A percentile compares a stretch with the other conserved stretches of the same genome.
Evolutionary conservation across 1,140 invertebrate species (phyloP).

Genomic region (Microplitis demolitor): DNA sequence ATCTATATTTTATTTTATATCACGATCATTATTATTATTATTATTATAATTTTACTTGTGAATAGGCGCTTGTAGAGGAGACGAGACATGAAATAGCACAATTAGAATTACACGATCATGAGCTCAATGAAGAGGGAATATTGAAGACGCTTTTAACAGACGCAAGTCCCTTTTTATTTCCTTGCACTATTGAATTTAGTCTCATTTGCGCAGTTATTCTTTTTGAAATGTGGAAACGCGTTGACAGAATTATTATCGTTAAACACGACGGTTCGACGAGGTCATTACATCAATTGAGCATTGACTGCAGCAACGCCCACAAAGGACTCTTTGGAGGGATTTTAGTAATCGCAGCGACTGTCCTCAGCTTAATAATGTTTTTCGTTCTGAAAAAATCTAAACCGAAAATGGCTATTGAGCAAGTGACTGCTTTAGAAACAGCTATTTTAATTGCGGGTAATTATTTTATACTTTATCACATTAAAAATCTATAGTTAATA

Average conservation of each 20-base stretch:
- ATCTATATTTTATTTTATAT: neutral
- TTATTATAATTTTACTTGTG: neutral
- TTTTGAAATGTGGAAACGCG: slow-evolving; percentile 83
- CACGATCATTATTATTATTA: neutral
- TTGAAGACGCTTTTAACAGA: slow-evolving; percentile 73
- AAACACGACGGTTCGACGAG: slow-evolving; percentile 54
- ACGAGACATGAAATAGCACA: slow-evolving; percentile 79
- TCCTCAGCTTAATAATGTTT: slow-evolving; percentile 89
- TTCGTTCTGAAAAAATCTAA: slow-evolving; percentile 81
- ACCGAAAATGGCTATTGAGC: slow-evolving; percentile 64
- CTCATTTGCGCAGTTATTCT: slow-evolving; percentile 83
- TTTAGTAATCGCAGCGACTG: slow-evolving; percentile 81
- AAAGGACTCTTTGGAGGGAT: slow-evolving; percentile 85
- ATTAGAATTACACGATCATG: slow-evolving; percentile 58
- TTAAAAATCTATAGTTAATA: no score
- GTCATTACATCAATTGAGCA: slow-evolving; percentile 77
- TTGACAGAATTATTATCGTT: slow-evolving; percentile 51
- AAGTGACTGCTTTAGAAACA: slow-evolving; percentile 53
- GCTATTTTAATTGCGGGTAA: slow-evolving; percentile 49
- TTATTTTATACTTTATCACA: neutral
- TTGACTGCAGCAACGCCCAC: slow-evolving; percentile 89
- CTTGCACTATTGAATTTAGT: slow-evolving; percentile 88
- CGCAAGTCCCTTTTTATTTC: slow-evolving; percentile 85
- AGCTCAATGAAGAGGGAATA: slow-evolving; percentile 64
- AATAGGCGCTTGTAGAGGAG: slow-evolving; percentile 71